These are phyloP conservation scores for Sebastiscus tertius DNA, from an alignment of 2,797 vertebrate species.

Conservation along the genomic window DNA sequence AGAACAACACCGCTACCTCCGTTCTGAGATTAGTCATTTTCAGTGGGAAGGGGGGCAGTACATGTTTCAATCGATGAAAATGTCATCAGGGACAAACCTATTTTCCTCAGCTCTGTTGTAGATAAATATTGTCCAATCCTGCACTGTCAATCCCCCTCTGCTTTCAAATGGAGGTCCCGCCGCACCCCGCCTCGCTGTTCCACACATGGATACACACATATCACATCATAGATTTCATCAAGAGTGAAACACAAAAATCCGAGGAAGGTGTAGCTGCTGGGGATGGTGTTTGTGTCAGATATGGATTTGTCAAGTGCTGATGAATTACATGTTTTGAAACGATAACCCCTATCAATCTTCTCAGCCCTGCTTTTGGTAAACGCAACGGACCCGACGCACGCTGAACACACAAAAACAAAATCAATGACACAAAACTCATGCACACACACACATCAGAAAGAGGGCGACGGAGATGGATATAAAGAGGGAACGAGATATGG, in stretches of 20 bases:
- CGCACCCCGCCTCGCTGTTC: not conserved
- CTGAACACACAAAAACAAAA: slow-evolving; percentile 45
- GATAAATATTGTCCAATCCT: slow-evolving; percentile 79
- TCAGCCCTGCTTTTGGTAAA: slow-evolving; percentile 52
- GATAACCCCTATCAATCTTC: slow-evolving; percentile 72
- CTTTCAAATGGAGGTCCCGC: slow-evolving; percentile 52
- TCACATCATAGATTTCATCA: slow-evolving; percentile 68
- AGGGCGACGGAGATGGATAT: slow-evolving; percentile 38
- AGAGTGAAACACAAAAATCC: slow-evolving; percentile 57
- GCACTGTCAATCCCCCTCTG: slow-evolving; percentile 69
- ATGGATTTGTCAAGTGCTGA: slow-evolving; percentile 77
- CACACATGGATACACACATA: slow-evolving; percentile 39
- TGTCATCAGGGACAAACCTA: slow-evolving; percentile 82
- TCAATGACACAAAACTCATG: slow-evolving; percentile 38
- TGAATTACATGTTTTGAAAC: slow-evolving; percentile 73
- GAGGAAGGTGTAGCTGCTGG: slow-evolving; percentile 29
- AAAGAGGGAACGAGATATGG: slow-evolving; percentile 23
- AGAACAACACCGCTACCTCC: slow-evolving; percentile 65
- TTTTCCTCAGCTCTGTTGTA: slow-evolving; percentile 79
- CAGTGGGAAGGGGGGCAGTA: slow-evolving; percentile 57
- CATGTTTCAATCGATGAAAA: slow-evolving; percentile 84
- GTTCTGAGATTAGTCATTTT: slow-evolving; percentile 80
- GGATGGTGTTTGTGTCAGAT: slow-evolving; percentile 65
- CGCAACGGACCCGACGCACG: slow-evolving; percentile 10
- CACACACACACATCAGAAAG: slow-evolving; percentile 19